Conservation (phyloP, 2,113 vertebrate genomes). For the Oreochromis tanganicae region DNA sequence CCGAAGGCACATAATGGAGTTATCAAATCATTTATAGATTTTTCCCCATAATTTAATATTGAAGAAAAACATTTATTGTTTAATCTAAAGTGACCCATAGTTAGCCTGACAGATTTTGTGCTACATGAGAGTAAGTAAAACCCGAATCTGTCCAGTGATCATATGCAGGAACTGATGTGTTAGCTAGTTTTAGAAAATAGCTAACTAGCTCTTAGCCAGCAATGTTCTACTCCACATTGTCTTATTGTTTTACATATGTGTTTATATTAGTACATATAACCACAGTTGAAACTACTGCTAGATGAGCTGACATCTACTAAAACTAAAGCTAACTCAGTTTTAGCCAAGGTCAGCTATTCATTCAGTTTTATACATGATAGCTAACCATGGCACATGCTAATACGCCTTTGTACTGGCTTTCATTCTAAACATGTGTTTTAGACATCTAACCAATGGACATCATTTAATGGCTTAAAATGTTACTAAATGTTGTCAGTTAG, state of each 20-base stretch:
- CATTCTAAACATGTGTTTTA: neutral
- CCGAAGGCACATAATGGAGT: neutral
- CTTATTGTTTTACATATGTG: neutral
- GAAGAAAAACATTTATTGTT: neutral
- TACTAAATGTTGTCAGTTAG: neutral
- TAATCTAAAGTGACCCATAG: neutral
- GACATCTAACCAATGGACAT: neutral
- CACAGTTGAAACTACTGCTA: neutral
- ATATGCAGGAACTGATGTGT: neutral
- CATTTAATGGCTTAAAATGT: neutral
- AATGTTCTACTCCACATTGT: neutral
- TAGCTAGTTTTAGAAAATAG: neutral
- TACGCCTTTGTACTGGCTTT: neutral
- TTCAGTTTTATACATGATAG: neutral
- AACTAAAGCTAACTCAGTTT: neutral
- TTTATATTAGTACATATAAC: neutral
- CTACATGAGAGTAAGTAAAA: neutral
- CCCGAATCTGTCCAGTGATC: neutral
- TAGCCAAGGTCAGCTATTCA: neutral
- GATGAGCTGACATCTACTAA: neutral
- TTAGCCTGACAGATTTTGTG: neutral
- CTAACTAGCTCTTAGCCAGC: neutral
- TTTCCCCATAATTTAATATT: neutral
- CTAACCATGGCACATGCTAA: neutral
- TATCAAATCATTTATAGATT: neutral